Base-by-base conservation (phyloP, 2,888 invertebrate species). In the Epistrophella euchroma region DNA sequence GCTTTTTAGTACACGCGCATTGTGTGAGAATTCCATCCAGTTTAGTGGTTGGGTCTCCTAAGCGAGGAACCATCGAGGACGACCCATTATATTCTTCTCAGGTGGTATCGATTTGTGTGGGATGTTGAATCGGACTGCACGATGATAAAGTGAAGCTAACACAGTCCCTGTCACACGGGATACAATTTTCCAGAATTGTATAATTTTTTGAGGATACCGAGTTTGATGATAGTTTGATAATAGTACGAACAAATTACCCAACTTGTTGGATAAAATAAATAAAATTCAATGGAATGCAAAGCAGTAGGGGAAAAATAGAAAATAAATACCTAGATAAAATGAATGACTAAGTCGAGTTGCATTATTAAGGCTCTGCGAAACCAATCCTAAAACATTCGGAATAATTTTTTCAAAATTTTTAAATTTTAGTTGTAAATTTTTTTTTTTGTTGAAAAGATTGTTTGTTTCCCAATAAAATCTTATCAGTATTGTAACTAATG, bases 31-130 rank as follows among this genome's bases (percentile, higher is more conserved):
- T 43, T 45, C 50, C 47, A 56, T 70, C 40, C 56, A 62, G 66
- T 70, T 40, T 43, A 15, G 22, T 11, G 56, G 66, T 47, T 40
- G 43, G 28, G 6, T 40, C 17, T 25, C 43, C 32, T 22, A 35
- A 9, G 22, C 6, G 32, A 43, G 74, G 22, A 66, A 58, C 66
- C 74, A 64, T 77, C 71, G 22, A 22, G 55, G 62, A 52, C 68
- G 79, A 56, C 35, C 40, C 43, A 22, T n/a, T n/a, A 32, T 28
- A 62, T 66, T 66, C 84, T 64, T 58, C 71, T 55, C 47, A 62
- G 85, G 86, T 82, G 86, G 86, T 45, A 86, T 70, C 77, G 43
- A 55, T 70, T 70, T 82, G 86, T 86, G 82, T 86, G 82, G 86
- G 82, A 86, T 82, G 82, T 74, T 66, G 64, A 58, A 66, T 74